Percentiles rank a stretch among this genome's conserved stretches.
These are phyloP conservation scores for Phycodurus eques DNA, from an alignment of 2,113 vertebrate genomes.

Conservation along the genomic window DNA sequence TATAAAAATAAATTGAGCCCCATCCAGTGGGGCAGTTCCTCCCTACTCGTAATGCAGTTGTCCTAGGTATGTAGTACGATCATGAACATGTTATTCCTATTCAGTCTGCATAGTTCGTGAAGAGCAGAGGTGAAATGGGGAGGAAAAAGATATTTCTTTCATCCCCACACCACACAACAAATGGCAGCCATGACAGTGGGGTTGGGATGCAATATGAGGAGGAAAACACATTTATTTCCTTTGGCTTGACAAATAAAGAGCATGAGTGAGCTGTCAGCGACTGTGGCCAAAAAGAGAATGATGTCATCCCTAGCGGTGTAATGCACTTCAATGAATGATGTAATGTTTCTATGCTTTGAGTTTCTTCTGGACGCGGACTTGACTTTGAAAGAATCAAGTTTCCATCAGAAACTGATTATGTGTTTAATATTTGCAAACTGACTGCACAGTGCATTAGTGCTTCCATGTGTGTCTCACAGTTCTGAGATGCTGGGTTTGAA, in stretches of 20 bases:
- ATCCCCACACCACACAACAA: conserved; percentile 22
- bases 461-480: too few relatives aligned
- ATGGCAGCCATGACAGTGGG: conserved; percentile 18
- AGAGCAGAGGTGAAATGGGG: background rate
- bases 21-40: background rate
- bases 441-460: too few relatives aligned
- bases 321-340: conserved; percentile 36
- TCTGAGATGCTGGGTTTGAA: too few relatives aligned
- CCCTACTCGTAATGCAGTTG: too few relatives aligned
- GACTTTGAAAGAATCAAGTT: background rate
- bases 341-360: conserved; percentile 27
- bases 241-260: conserved; percentile 37
- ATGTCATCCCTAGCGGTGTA: conserved; percentile 25
- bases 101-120: conserved; percentile 13
- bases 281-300: conserved; percentile 10
- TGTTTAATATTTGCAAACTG: background rate
- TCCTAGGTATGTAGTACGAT: background rate
- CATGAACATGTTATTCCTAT: background rate
- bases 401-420: background rate
- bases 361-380: conserved; percentile 8
- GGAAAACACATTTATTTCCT: conserved; percentile 12
- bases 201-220: conserved; percentile 1
- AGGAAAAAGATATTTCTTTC: background rate
- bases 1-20: background rate
- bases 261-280: conserved; percentile 14